phyloP scores from a whole-genome alignment of 2,113 vertebrate genomes.

The Serilophus lunatus region DNA sequence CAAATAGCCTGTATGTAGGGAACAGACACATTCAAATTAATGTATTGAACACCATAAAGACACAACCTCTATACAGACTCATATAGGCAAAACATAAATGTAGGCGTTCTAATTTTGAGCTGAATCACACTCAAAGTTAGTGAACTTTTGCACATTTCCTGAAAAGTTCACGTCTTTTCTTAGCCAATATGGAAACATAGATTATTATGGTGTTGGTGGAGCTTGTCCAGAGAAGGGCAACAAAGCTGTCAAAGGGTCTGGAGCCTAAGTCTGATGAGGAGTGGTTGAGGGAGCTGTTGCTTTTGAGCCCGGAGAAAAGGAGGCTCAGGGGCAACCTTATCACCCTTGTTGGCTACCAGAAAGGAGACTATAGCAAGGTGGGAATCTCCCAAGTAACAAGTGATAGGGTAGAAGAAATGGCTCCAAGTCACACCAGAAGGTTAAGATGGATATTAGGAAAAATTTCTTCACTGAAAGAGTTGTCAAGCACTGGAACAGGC shows the following conservation, averaged over 20 bases:
- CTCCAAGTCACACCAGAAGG: neutral
- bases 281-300: neutral
- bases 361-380: rapidly evolving
- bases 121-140: neutral
- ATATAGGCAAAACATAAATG: neutral
- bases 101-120: neutral
- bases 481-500: neutral
- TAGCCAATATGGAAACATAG: neutral
- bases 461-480: neutral
- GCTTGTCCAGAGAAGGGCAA: neutral
- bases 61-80: neutral
- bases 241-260: neutral
- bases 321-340: no score
- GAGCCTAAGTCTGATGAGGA: neutral
- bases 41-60: neutral
- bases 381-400: rapidly evolving
- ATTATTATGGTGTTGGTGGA: neutral
- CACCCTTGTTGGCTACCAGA: no score
- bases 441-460: no score
- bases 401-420: neutral
- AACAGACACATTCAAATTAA: neutral
- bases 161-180: neutral
- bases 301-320: neutral
- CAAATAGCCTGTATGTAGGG: neutral
- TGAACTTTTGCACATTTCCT: neutral